Base-by-base conservation (phyloP, 2,888 invertebrate genomes). In the Drosophila colorata region DNA sequence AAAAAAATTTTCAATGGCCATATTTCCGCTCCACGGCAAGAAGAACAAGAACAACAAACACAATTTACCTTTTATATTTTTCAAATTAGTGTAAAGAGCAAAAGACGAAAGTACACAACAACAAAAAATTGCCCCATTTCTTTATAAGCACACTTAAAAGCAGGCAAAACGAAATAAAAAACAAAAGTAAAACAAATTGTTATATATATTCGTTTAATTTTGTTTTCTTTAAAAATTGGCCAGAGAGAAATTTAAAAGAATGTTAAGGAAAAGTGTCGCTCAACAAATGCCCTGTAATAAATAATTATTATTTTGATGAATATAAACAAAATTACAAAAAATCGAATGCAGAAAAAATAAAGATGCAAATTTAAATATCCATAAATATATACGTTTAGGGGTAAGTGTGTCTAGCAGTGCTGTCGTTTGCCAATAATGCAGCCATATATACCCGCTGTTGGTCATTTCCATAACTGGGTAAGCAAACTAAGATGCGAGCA, bases 191-290 rank as follows among this genome's bases (percentile, higher is more conserved):
- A 40, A 72, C 1, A 38, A 28, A 56, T 71, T 58, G 37, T 67
- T 63, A 60, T 71, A 71, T 53, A 66, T 56, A 63, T 72, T 72
- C 53, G 64, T 67, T 59, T 65, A 46, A 38, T 23, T 57, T 60
- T 59, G 56, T 52, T 13, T 33, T 33, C 13, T 48, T 48, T 44
- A 14, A 33, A 51, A 59, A 38, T n/a, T 16, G 35, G n/a, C 33
- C 31, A 52, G 14, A 41, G 35, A 37, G 20, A 55, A 28, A 16
- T 11, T 16, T 2, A 43, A 55, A 18, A 18, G 23, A 16, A 46
- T 7, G 13, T 13, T 4, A 13, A 13, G 7, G 14, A 1, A 2
- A 31, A 14, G 13, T 3, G 31, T 16, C 43, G 33, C 4, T 6
- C 16, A 2, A 2, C 13, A 4, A 8, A 53, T 70, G 53, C 71